Evolutionary conservation across 2,797 vertebrate species (phyloP).

Genomic region (Pygocentrus nattereri): DNA sequence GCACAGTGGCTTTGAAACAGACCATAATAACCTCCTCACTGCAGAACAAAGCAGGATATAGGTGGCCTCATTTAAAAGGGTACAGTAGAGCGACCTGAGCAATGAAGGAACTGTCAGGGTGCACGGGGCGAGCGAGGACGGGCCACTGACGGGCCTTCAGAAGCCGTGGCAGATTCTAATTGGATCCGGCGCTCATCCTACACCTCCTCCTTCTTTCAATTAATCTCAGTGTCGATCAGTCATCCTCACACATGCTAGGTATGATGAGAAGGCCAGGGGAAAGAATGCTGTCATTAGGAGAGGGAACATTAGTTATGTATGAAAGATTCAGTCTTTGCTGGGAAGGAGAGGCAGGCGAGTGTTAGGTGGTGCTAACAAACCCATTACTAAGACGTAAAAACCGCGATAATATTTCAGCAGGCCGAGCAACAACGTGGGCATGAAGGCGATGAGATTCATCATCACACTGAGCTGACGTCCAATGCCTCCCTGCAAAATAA

Average conservation of each 20-base stretch:
- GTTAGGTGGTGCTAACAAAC: constrained; percentile 1
- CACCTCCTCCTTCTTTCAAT: constrained; percentile 15
- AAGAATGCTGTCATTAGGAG: constrained; percentile 19
- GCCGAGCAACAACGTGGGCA: not conserved
- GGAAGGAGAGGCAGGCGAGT: not conserved
- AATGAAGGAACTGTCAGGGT: not conserved
- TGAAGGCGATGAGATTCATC: constrained; percentile 39
- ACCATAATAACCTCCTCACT: not conserved
- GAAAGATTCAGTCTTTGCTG: constrained; percentile 33
- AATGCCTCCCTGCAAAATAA: constrained; percentile 26
- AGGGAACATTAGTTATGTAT: constrained; percentile 34
- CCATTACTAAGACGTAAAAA: constrained; percentile 37
- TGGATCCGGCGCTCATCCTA: not conserved
- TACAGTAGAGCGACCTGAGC: not conserved
- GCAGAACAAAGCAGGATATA: not conserved
- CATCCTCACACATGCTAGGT: constrained; percentile 20
- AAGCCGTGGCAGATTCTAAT: constrained; percentile 31
- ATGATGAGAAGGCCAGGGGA: constrained; percentile 14
- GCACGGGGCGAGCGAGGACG: constrained; percentile 18
- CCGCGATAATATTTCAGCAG: constrained; percentile 46
- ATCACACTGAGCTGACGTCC: constrained; percentile 9
- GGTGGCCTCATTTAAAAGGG: not conserved
- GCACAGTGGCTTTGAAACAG: not conserved
- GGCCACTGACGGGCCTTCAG: constrained; percentile 10
- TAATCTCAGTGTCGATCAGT: constrained; percentile 38